These are phyloP conservation scores for Mythimna vitellina DNA, from an alignment of 2,888 invertebrate genomes.

Conservation along the genomic window DNA sequence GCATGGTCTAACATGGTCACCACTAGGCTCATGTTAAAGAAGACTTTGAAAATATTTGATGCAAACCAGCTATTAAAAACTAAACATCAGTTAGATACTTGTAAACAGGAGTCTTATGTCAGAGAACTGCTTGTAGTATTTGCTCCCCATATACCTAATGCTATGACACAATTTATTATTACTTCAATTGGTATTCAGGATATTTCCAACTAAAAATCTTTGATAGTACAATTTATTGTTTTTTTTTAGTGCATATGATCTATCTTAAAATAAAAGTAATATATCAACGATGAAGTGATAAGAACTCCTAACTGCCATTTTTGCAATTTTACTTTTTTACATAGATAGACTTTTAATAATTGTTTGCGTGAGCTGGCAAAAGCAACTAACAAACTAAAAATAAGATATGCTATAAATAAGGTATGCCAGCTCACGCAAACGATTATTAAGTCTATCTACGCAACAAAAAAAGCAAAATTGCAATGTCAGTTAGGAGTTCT, in stretches of 20 bases:
- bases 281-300: too few relatives aligned
- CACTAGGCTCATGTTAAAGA: slow-evolving; percentile 70
- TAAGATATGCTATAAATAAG: too few relatives aligned
- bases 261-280: too few relatives aligned
- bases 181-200: slow-evolving; percentile 73
- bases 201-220: slow-evolving; percentile 27
- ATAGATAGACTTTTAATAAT: too few relatives aligned
- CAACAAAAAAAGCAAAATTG: too few relatives aligned
- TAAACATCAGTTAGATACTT: slow-evolving; percentile 2
- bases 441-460: too few relatives aligned
- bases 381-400: too few relatives aligned
- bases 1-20: slow-evolving; percentile 88
- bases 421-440: too few relatives aligned
- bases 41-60: slow-evolving; percentile 48
- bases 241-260: background rate
- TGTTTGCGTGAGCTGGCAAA: too few relatives aligned
- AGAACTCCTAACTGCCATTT: too few relatives aligned
- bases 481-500: too few relatives aligned
- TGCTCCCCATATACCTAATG: slow-evolving; percentile 80
- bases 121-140: slow-evolving; percentile 78
- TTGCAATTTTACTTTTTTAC: too few relatives aligned
- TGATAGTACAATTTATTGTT: background rate
- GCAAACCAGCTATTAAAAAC: background rate
- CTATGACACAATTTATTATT: slow-evolving; percentile 72
- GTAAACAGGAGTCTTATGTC: slow-evolving; percentile 58